phyloP scores from a whole-genome alignment of 2,888 invertebrate genomes.

The Onthophagus sagittarius region DNA sequence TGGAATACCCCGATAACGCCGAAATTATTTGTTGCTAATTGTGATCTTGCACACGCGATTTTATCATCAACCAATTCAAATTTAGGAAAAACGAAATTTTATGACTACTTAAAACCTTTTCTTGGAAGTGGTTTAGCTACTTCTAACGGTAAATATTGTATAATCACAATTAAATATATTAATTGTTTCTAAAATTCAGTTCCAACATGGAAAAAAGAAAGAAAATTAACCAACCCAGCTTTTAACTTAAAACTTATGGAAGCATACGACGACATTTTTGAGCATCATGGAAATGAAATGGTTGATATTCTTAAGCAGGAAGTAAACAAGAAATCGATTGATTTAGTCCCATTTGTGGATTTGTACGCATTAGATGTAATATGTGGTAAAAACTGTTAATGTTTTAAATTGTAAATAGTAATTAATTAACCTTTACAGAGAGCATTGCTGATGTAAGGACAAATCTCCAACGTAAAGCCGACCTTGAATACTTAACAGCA shows the following conservation, averaged over 20 bases:
- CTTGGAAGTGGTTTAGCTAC: not conserved
- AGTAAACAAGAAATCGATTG: constrained; percentile 31
- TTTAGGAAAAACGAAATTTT: not conserved
- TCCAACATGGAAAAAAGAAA: constrained; percentile 45
- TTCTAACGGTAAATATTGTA: not conserved
- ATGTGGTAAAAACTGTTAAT: constrained; percentile 14
- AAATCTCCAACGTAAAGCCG: constrained; percentile 4
- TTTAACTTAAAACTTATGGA: constrained; percentile 50
- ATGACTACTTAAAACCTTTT: not conserved
- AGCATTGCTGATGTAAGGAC: not conserved
- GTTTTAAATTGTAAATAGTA: not conserved
- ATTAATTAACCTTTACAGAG: not conserved
- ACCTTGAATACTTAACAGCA: constrained; percentile 3
- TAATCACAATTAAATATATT: not conserved
- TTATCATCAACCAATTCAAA: not conserved
- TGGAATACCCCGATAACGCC: constrained; percentile 5
- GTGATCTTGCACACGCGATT: not conserved
- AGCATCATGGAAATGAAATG: constrained; percentile 49
- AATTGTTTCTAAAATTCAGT: not conserved
- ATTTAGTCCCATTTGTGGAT: constrained; percentile 31
- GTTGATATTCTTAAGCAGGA: constrained; percentile 32
- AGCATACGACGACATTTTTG: constrained; percentile 44
- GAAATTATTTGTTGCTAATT: not conserved
- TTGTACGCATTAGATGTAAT: constrained; percentile 16
- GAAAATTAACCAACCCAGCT: constrained; percentile 49